Evolutionary conservation across 2,888 invertebrate species (phyloP), one percentile per base, ranked within the genome.

Genomic region (Caenorhabditis sinica): DNA sequence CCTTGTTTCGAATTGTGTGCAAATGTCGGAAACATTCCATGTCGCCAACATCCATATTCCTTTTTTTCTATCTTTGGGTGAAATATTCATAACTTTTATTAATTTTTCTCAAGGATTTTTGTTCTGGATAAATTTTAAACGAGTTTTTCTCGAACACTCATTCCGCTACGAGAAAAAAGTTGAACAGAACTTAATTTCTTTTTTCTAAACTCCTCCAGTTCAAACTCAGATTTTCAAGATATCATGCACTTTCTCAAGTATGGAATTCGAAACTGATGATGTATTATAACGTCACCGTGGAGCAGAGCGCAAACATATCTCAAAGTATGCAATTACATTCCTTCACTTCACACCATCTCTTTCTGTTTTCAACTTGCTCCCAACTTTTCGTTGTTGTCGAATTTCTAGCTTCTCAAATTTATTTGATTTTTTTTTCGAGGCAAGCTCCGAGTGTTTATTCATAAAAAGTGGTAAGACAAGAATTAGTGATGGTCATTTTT

Each of bases 251-350:
- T 60, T 72, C n/a, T 49, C 20, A 23, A 28, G 11, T 45, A 45
- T 36, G 61, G 53, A 40, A 40, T 28, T 43, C 20, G 8, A 56
- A 75, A 56, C 9, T 65, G 66, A 68, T 79, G 79, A 79, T 72
- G 79, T 71, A 17, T 51, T 58, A 23, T 49, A 72, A 72, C 79
- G 79, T 72, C 71, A 79, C 53, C 30, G 23, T 51, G 51, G 45
- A 69, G 76, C 69, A 69, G 71, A 63, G 60, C 69, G 61, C 71
- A 79, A 79, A 79, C 79, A 72, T 72, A 51, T 63, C 71, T 28
- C 30, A 45, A 79, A 69, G 61, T 71, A 65, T 79, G 79, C 79
- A 79, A 79, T 79, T 79, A 79, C 79, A 79, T 51, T 60, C 36
- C 69, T 77, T 71, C 61, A 58, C 45, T 72, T 60, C 60, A 71